These are phyloP conservation scores for Drosophila koepferae DNA, from an alignment of 2,888 invertebrate species.

Conservation along the genomic window DNA sequence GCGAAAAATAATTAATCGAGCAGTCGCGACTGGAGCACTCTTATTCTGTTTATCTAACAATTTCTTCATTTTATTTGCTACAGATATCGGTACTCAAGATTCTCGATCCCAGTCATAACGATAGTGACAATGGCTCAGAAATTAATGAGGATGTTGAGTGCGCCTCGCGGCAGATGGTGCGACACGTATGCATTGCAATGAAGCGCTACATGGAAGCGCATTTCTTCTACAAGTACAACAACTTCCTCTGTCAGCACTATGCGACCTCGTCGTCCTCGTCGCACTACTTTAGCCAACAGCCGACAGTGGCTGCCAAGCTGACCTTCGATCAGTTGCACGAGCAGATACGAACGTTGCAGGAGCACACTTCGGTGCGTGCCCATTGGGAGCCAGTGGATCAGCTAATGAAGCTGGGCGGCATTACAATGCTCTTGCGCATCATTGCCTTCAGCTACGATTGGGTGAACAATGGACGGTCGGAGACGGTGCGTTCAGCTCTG, in stretches of 20 bases:
- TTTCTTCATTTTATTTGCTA: not conserved
- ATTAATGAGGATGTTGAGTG: constrained; percentile 95
- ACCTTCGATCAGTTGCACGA: constrained; percentile 93
- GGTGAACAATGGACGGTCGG: constrained; percentile 91
- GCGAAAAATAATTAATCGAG: not conserved
- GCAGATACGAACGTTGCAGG: constrained; percentile 92
- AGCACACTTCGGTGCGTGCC: constrained; percentile 90
- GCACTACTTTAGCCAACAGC: constrained; percentile 83
- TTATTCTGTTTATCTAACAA: not conserved
- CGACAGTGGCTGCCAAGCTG: constrained; percentile 88
- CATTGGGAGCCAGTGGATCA: constrained; percentile 96
- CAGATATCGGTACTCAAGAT: constrained; percentile 95
- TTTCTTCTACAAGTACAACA: constrained; percentile 91
- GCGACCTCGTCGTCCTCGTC: constrained; percentile 82
- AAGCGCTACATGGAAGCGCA: constrained; percentile 97
- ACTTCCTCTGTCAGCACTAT: constrained; percentile 88
- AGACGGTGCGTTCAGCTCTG: constrained; percentile 92
- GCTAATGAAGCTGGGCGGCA: constrained; percentile 93
- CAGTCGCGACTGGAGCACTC: no score
- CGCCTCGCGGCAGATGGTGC: constrained; percentile 94
- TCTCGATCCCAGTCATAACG: constrained; percentile 87
- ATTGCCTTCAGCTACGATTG: constrained; percentile 96
- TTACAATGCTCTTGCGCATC: constrained; percentile 92
- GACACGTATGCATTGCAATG: constrained; percentile 95
- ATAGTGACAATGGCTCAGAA: constrained; percentile 87